Percentiles rank a stretch among this genome's conserved stretches.
phyloP scores from a whole-genome alignment of 2,888 invertebrate species.

The Orgyia antiqua region DNA sequence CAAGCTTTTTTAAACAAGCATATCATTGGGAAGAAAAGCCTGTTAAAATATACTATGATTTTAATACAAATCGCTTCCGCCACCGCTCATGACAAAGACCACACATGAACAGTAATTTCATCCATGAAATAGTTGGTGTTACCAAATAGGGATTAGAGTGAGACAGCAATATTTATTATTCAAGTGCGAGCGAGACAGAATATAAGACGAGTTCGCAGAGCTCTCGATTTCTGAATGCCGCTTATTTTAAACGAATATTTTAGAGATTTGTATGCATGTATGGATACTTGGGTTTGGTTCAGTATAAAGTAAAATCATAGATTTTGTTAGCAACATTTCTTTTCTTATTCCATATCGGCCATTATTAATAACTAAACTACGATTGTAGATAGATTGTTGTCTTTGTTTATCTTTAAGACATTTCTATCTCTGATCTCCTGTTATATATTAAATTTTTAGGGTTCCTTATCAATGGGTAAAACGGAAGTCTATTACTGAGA shows the following conservation, averaged over 20 bases:
- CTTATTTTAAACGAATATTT: conserved; percentile 37
- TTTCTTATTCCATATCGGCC: too few species aligned
- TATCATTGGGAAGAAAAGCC: too few species aligned
- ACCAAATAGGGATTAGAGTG: conserved; percentile 76
- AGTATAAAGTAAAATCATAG: conserved; percentile 5
- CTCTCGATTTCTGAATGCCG: conserved; percentile 62
- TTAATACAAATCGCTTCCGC: conserved; percentile 23
- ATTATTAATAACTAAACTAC: too few species aligned
- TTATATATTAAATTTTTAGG: too few species aligned
- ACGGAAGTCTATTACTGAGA: too few species aligned
- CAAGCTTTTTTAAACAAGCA: too few species aligned
- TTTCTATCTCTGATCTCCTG: too few species aligned
- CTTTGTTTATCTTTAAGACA: too few species aligned
- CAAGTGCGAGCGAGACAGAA: conserved; percentile 38
- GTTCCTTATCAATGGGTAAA: too few species aligned
- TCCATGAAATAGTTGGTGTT: conserved; percentile 78
- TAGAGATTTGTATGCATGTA: conserved; percentile 17
- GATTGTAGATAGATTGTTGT: too few species aligned
- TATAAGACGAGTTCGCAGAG: conserved; percentile 26
- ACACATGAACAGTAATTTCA: conserved; percentile 63
- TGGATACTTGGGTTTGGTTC: conserved; percentile 11
- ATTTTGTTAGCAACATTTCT: too few species aligned
- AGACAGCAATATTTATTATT: conserved; percentile 30
- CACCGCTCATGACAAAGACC: conserved; percentile 25
- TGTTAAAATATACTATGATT: too few species aligned